Evolutionary conservation across 2,797 vertebrate genomes (phyloP).

Genomic region (Phyllotis vaccarum): DNA sequence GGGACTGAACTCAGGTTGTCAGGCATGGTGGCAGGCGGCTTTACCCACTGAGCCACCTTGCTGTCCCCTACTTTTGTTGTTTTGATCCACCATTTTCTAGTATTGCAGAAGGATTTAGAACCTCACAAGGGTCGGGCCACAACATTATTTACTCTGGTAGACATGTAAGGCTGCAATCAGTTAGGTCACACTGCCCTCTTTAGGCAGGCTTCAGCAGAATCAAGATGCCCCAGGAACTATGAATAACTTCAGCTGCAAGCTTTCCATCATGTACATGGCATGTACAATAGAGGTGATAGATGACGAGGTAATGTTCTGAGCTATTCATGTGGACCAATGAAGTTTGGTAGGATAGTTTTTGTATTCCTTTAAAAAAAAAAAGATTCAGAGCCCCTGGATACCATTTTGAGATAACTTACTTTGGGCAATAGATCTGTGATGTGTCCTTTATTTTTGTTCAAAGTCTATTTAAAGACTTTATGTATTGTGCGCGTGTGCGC

Average conservation of each 20-base stretch:
- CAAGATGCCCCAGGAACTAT: too few relatives aligned
- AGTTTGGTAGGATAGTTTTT: too few relatives aligned
- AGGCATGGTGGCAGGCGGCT: neutral
- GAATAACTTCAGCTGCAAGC: neutral
- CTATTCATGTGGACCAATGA: too few relatives aligned
- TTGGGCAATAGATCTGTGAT: too few relatives aligned
- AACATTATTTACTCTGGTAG: neutral
- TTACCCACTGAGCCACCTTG: neutral
- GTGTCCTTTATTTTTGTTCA: neutral
- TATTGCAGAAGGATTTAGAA: neutral
- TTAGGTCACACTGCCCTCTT: neutral
- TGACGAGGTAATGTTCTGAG: too few relatives aligned
- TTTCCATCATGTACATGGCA: neutral
- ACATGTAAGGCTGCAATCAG: neutral
- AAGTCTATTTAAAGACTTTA: neutral
- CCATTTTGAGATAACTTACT: too few relatives aligned
- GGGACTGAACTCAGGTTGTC: neutral
- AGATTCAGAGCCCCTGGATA: neutral
- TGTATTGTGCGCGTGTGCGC: neutral
- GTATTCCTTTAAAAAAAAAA: too few relatives aligned
- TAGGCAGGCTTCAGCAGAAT: neutral
- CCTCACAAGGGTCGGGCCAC: neutral
- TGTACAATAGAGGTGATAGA: fast-evolving
- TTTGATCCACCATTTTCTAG: neutral
- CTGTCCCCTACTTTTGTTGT: too few relatives aligned